Evolutionary conservation across 2,888 invertebrate genomes (phyloP).

Genomic region (Yponomeuta sedellus): DNA sequence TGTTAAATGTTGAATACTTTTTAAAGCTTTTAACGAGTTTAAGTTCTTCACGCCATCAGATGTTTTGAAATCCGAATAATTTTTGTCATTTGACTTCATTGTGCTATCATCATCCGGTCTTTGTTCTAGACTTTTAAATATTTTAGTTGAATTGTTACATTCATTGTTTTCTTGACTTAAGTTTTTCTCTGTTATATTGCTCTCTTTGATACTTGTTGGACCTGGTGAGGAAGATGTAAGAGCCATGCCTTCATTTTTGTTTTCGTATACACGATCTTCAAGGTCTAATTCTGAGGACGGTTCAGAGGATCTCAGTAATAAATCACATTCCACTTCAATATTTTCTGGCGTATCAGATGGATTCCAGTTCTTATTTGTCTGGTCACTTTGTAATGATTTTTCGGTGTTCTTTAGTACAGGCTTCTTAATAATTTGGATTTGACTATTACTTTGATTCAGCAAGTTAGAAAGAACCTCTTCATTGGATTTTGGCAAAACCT

Average conservation of each 20-base stretch:
- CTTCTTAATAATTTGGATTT: conserved; percentile 63
- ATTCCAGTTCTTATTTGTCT: background rate
- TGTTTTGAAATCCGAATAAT: background rate
- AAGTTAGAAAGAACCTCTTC: conserved; percentile 56
- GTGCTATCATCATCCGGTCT: background rate
- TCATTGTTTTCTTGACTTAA: background rate
- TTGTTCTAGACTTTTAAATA: background rate
- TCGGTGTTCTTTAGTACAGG: conserved; percentile 19
- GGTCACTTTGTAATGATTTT: background rate
- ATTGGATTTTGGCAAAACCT: conserved; percentile 31
- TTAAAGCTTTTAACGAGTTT: conserved; percentile 5
- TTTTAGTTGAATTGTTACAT: background rate
- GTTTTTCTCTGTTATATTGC: background rate
- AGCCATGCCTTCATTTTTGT: background rate
- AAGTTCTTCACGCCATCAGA: background rate
- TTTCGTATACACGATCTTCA: conserved; percentile 11
- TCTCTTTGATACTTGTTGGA: background rate
- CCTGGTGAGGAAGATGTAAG: background rate
- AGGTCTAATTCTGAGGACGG: conserved; percentile 23
- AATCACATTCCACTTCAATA: conserved; percentile 23
- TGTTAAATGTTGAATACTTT: conserved; percentile 10
- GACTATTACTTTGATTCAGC: conserved; percentile 56
- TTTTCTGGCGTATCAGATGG: conserved; percentile 16
- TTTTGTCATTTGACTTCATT: conserved; percentile 5
- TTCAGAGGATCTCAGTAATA: conserved; percentile 18